These are phyloP conservation scores for Hypomesus transpacificus DNA, from an alignment of 2,113 vertebrate genomes.

Conservation along the genomic window DNA sequence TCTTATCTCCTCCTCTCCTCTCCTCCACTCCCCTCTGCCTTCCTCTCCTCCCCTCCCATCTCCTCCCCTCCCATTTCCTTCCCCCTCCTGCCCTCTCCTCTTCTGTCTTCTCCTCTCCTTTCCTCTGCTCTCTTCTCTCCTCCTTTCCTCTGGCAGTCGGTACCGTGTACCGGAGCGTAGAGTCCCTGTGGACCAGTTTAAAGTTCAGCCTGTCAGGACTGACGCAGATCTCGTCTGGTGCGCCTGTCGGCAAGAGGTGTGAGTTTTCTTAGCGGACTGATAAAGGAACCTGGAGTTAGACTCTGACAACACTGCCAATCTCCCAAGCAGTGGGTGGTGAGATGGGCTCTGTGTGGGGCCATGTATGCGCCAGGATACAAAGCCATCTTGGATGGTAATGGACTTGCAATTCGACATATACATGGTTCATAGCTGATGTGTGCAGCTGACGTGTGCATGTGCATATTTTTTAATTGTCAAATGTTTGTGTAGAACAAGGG, in stretches of 20 bases:
- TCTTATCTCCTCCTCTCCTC: not conserved
- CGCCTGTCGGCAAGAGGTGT: slow-evolving; percentile 8
- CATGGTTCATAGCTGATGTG: no score
- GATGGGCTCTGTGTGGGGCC: no score
- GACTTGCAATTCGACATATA: no score
- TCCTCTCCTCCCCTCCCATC: not conserved
- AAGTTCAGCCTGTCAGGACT: slow-evolving; percentile 36
- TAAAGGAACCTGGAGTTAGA: not conserved
- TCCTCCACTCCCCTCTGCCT: not conserved
- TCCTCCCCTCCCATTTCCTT: not conserved
- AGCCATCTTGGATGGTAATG: no score
- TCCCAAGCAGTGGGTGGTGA: not conserved
- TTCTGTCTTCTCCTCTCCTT: slow-evolving; percentile 6
- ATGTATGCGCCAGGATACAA: no score
- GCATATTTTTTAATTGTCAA: no score
- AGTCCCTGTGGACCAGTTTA: slow-evolving; percentile 22
- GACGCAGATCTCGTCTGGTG: slow-evolving; percentile 8
- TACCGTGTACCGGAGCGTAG: slow-evolving; percentile 6
- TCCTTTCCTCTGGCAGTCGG: slow-evolving; percentile 18
- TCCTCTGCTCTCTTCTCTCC: slow-evolving; percentile 20
- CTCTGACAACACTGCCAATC: slow-evolving; percentile 14
- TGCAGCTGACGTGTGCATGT: no score
- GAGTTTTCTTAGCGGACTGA: slow-evolving; percentile 11
- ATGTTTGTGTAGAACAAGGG: no score
- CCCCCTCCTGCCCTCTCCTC: not conserved